Evolutionary conservation across 2,888 invertebrate genomes (phyloP).

Genomic region (Dolichomitus sp.): DNA sequence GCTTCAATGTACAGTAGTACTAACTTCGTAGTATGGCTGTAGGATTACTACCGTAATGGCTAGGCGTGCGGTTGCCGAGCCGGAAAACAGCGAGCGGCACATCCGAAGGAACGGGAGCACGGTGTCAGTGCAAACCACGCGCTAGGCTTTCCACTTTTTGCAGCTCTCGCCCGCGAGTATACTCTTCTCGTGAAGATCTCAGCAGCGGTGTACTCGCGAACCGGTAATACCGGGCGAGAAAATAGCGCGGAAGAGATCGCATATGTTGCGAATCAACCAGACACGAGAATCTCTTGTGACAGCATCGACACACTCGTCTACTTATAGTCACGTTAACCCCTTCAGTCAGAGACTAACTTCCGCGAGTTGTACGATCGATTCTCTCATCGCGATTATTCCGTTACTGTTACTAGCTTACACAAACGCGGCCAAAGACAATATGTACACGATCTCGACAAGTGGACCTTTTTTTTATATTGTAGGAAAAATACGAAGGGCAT

Average conservation of each 20-base stretch:
- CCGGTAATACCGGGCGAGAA: conserved; percentile 67
- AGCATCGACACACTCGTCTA: conserved; percentile 47
- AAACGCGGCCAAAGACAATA: too few relatives aligned
- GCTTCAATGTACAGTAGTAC: background rate
- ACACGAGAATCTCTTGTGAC: conserved; percentile 40
- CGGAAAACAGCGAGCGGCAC: conserved; percentile 51
- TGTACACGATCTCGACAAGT: too few relatives aligned
- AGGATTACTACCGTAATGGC: background rate
- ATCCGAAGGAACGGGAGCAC: conserved; percentile 65
- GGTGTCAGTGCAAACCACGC: conserved; percentile 65
- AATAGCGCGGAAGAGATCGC: conserved; percentile 55
- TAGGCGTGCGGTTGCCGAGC: conserved; percentile 26
- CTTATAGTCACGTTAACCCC: conserved; percentile 1
- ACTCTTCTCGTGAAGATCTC: conserved; percentile 35
- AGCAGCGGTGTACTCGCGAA: conserved; percentile 39
- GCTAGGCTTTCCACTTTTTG: conserved; percentile 52
- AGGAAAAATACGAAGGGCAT: too few relatives aligned
- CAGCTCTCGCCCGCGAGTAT: conserved; percentile 30
- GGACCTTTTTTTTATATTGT: too few relatives aligned
- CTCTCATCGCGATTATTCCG: background rate
- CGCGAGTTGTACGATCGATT: background rate
- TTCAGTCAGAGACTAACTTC: background rate
- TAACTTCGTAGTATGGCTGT: background rate
- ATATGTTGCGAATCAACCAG: background rate
- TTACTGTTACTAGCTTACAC: background rate